Evolutionary conservation across 2,888 invertebrate genomes (phyloP).

Genomic region (Athetis lepigone): DNA sequence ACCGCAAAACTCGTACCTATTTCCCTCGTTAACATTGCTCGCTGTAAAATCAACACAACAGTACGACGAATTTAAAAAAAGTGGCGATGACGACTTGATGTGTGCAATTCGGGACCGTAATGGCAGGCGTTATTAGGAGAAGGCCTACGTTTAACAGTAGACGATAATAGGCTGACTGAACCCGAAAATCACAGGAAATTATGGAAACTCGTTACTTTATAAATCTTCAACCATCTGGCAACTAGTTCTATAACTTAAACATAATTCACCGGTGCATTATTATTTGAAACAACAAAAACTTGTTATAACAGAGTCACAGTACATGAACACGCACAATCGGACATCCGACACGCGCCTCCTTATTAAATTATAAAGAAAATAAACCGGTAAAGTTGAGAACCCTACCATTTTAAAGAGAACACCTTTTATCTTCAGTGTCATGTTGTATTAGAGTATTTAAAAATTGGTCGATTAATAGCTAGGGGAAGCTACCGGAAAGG

Average conservation of each 20-base stretch:
- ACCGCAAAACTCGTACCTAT: too few relatives aligned
- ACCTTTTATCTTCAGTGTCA: conserved; percentile 25
- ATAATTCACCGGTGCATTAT: conserved; percentile 63
- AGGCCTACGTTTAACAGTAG: too few relatives aligned
- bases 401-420: conserved; percentile 47
- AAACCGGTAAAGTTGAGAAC: conserved; percentile 73
- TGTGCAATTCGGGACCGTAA: too few relatives aligned
- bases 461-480: conserved; percentile 62
- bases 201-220: conserved; percentile 19
- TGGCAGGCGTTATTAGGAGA: too few relatives aligned
- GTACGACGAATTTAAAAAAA: too few relatives aligned
- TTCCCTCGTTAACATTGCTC: too few relatives aligned
- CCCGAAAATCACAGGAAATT: too few relatives aligned
- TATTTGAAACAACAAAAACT: conserved; percentile 67
- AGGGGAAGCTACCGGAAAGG: conserved; percentile 79
- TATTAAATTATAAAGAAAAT: conserved; percentile 88
- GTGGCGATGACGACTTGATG: too few relatives aligned
- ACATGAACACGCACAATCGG: conserved; percentile 77
- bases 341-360: conserved; percentile 83
- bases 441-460: conserved; percentile 62
- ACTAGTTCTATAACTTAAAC: conserved; percentile 52
- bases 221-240: conserved; percentile 51
- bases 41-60: too few relatives aligned
- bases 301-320: conserved; percentile 77
- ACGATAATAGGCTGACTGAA: too few relatives aligned